These are phyloP conservation scores for Acropora tenuis DNA, from an alignment of 64 coral and sea anemone genomes.

Conservation along the genomic window DNA sequence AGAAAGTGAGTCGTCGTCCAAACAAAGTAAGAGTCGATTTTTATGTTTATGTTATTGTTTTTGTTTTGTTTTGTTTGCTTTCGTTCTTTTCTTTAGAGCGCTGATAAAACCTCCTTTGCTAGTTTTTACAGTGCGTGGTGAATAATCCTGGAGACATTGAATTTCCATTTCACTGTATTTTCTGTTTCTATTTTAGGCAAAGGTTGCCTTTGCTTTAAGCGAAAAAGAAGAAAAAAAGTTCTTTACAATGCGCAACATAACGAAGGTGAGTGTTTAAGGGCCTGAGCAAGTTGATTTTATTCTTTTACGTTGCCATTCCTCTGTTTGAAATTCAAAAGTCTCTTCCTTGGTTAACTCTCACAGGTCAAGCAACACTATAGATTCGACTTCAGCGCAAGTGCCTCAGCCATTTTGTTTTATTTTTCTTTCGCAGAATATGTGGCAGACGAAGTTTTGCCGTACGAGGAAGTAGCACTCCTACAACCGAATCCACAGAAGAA, in stretches of 20 bases:
- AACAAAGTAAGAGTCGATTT: slow-evolving; percentile 38
- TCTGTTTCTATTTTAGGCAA: slow-evolving; percentile 20
- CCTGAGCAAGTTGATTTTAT: too few relatives aligned
- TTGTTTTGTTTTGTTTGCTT: too few relatives aligned
- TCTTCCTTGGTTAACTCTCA: too few relatives aligned
- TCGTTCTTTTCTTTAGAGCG: too few relatives aligned
- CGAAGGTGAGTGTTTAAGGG: slow-evolving; percentile 49
- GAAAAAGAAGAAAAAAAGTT: slow-evolving; percentile 94
- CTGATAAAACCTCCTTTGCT: too few relatives aligned
- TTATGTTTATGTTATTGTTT: too few relatives aligned
- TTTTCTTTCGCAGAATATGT: slow-evolving; percentile 15
- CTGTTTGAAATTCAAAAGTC: too few relatives aligned
- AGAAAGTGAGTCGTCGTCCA: slow-evolving; percentile 33
- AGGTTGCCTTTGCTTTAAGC: slow-evolving; percentile 83
- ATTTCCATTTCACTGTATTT: too few relatives aligned
- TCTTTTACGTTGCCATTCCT: too few relatives aligned
- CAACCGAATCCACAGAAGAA: slow-evolving; percentile 75
- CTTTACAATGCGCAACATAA: slow-evolving; percentile 86
- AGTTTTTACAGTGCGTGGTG: too few relatives aligned
- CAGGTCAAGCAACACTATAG: too few relatives aligned
- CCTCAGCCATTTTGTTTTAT: neutral
- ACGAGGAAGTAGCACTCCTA: slow-evolving; percentile 92
- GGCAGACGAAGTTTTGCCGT: slow-evolving; percentile 81
- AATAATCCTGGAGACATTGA: too few relatives aligned
- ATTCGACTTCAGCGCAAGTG: neutral